Evolutionary conservation across 2,797 vertebrate species (phyloP).

Genomic region (Macropodus opercularis): DNA sequence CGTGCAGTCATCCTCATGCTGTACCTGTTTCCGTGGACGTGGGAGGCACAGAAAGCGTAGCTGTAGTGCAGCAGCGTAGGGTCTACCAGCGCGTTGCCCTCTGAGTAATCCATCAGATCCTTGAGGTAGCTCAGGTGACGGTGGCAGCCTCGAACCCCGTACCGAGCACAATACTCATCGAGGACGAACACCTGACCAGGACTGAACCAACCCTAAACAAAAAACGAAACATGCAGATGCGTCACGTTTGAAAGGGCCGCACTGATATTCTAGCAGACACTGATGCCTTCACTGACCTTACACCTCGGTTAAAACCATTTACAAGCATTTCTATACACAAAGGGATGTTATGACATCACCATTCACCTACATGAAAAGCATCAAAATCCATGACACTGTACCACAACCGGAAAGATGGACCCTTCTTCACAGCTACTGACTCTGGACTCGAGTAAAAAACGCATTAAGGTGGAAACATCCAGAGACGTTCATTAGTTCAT

Average conservation of each 20-base stretch:
- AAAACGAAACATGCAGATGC: background rate
- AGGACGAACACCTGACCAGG: conserved; percentile 96
- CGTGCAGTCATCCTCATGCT: rapidly evolving
- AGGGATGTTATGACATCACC: no score
- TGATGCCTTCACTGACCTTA: no score
- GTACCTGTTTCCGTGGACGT: conserved; percentile 99
- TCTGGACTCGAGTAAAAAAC: conserved; percentile 39
- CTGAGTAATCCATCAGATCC: conserved; percentile 93
- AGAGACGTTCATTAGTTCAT: conserved; percentile 75
- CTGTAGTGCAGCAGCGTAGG: conserved; percentile 98
- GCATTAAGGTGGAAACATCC: conserved; percentile 56
- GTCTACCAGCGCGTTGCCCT: conserved; percentile 91
- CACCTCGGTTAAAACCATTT: no score
- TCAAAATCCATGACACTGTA: conserved; percentile 34
- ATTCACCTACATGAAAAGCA: background rate
- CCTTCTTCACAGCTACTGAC: conserved; percentile 69
- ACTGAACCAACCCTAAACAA: conserved; percentile 94
- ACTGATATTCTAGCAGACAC: background rate
- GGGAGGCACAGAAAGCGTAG: conserved; percentile 98
- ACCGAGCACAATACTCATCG: conserved; percentile 96
- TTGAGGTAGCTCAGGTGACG: conserved; percentile 95
- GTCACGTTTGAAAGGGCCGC: background rate
- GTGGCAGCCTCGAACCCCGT: conserved; percentile 93
- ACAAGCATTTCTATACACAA: no score
- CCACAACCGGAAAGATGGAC: conserved; percentile 66